Base-by-base conservation (phyloP, 2,888 invertebrate genomes). In the Drosophila rubida region DNA sequence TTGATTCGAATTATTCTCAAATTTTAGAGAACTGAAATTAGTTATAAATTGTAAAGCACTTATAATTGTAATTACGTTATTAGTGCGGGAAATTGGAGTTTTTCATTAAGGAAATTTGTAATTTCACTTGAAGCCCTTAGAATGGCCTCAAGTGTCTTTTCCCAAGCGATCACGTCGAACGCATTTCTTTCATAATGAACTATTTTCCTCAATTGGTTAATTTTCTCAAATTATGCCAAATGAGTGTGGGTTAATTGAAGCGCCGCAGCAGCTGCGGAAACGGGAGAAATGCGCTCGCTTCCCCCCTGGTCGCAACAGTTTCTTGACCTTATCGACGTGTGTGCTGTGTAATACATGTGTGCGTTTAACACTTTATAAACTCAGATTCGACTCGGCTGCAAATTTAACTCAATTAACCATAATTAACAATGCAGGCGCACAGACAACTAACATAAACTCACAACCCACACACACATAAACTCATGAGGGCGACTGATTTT, bases 221-320 rank as follows among this genome's bases (percentile, higher is more conserved):
- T 82, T 82, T 69, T 49, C n/a, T 64, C 19, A 76, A 87, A 82
- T 82, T 87, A 85, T 82, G 82, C 66, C 63, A 73, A 82, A 85
- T 86, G 86, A 76, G 88, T 77, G 65, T 71, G 80, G 77, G 80
- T 85, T 73, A 87, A 87, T 80, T 82, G 78, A 51, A 57, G 2
- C 32, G 58, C 5, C 13, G 60, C 25, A 14, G 54, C 51, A 37
- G 45, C 53, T 9, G 13, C 32, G 39, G 9, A 8, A 23, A 14
- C 2, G 37, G 8, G 14, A 42, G 42, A 73, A 60, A 46, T 53
- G 49, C 11, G 48, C 42, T 19, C 44, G 11, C n/a, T 9, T 14
- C 6, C 5, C 23, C 23, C 23, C 23, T 4, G 1, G 22, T 8
- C 46, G 7, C 37, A 62, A 44, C 55, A 86, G 88, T 86, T 86